Evolutionary conservation across 2,113 vertebrate genomes (phyloP), one percentile per base, ranked within the genome.

Genomic region (Silurus glanis): DNA sequence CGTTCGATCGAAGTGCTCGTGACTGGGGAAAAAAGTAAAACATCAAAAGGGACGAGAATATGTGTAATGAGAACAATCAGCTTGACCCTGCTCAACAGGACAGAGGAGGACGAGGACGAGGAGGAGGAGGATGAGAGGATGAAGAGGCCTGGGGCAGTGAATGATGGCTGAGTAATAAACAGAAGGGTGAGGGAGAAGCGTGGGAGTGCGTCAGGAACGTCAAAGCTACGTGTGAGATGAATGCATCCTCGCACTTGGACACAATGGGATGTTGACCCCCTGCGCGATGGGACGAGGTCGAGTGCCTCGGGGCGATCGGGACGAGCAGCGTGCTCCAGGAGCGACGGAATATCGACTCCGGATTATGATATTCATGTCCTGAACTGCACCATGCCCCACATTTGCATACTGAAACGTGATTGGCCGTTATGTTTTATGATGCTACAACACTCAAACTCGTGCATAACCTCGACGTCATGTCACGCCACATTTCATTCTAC

Each of bases 101-200:
- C 5, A n/a, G 21, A 61, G 82, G 66, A 53, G 45, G 49, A 67
- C 19, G 9, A 9, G 71, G 82, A 66, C 49, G 71, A 23, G 37
- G 61, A 37, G 58, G 5, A 7, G 79, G 76, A 59, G 74, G 75
- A 19, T 62, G 49, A 80, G 62, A 79, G 51, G 88, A 49, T 64
- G 80, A 87, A 62, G 83, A 89, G 67, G 55, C 61, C 56, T 51
- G 69, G 56, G 66, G 80, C 47, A 69, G 49, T 66, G 88, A 89
- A 71, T 69, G 72, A 67, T 79, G 55, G 84, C 45, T 59, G 71
- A 89, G 86, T 87, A 83, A 89, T 87, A 75, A 83, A 83, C 72
- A 72, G 81, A 83, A 85, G 83, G 53, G 12, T 64, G 53, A 72
- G 79, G 88, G 47, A 61, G 56, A 80, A 62, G 58, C 37, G 78